Evolutionary conservation across 2,888 invertebrate genomes (phyloP), one percentile per base, ranked within the genome.

Genomic region (Xanthorhoe designata): DNA sequence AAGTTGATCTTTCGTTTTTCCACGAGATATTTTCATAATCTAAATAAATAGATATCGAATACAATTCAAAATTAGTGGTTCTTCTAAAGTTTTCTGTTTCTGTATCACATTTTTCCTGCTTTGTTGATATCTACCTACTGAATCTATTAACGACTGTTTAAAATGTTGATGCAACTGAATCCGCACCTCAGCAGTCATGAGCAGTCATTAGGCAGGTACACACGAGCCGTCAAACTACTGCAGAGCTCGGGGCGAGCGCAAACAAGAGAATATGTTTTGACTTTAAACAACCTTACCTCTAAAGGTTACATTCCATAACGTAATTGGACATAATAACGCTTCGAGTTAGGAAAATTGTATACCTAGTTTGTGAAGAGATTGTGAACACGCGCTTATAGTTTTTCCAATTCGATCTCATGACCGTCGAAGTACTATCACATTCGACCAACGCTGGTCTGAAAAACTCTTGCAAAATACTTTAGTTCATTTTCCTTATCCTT

Each of bases 171-270:
- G 62, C 4, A 69, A 50, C 47, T 32, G 58, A 61, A 29, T 63
- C 3, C 51, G 8, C 32, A 45, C 57, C 61, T 69, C 61, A 52
- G 45, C 65, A 72, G 70, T 68, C 72, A 72, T 72, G 67, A 66
- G 67, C 72, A 74, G 68, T 72, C 69, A 71, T 71, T 71, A 71
- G 61, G 62, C 59, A 38, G 62, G 69, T 65, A 62, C 64, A 70
- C 68, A 71, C 60, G 64, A 60, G 58, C 70, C 61, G 66, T 69
- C 70, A 66, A 72, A 72, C 71, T 72, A 42, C 38, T 59, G 45
- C 61, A 54, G 45, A 60, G 61, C 45, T 65, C 32, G 52, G 18
- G 63, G 64, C 64, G 24, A 59, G 45, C 56, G 45, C 35, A 57
- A 64, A 65, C 61, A 61, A 13, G 45, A 47, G 67, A 64, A 64